A percentile compares a stretch with the other conserved stretches of the same genome.
These are phyloP conservation scores for Drosophila parthenogenetica DNA, from an alignment of 2,888 invertebrate species.

Conservation along the genomic window DNA sequence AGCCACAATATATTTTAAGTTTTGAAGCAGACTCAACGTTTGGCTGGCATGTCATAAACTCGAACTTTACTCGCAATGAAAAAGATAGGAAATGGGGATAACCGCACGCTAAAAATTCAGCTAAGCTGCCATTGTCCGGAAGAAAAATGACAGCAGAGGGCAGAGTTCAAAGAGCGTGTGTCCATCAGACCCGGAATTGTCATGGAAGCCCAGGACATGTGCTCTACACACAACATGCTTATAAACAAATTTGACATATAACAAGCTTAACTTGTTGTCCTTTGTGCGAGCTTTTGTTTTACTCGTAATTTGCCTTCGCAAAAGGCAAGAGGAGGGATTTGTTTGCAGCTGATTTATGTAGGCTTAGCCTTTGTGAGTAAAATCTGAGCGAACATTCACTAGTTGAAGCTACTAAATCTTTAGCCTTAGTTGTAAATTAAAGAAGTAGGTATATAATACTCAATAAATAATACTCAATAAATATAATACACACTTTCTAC, in stretches of 20 bases:
- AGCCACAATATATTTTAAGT: conserved; percentile 5
- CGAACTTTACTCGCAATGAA: conserved; percentile 21
- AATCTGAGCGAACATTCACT: conserved; percentile 15
- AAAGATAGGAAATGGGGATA: neutral
- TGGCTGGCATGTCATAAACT: conserved; percentile 12
- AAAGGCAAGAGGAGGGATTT: conserved; percentile 50
- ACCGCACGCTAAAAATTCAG: conserved; percentile 47
- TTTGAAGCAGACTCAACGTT: neutral
- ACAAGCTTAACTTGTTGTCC: conserved; percentile 76
- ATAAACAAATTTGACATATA: conserved; percentile 76
- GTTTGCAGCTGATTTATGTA: conserved; percentile 69
- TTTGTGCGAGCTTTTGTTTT: conserved; percentile 44
- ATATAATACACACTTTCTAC: neutral
- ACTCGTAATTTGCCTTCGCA: conserved; percentile 15
- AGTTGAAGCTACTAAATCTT: conserved; percentile 5
- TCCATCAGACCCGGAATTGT: conserved; percentile 38
- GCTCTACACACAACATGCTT: conserved; percentile 41
- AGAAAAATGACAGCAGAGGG: conserved; percentile 55
- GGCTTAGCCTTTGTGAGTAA: conserved; percentile 49
- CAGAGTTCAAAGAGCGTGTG: conserved; percentile 42
- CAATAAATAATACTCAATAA: conserved; percentile 8
- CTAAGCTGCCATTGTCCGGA: conserved; percentile 39
- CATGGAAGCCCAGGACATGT: conserved; percentile 30
- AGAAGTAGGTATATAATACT: too few species aligned
- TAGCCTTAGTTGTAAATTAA: neutral